phyloP scores from a whole-genome alignment of 2,113 vertebrate species.

The Boulengeromyrus knoepffleri region DNA sequence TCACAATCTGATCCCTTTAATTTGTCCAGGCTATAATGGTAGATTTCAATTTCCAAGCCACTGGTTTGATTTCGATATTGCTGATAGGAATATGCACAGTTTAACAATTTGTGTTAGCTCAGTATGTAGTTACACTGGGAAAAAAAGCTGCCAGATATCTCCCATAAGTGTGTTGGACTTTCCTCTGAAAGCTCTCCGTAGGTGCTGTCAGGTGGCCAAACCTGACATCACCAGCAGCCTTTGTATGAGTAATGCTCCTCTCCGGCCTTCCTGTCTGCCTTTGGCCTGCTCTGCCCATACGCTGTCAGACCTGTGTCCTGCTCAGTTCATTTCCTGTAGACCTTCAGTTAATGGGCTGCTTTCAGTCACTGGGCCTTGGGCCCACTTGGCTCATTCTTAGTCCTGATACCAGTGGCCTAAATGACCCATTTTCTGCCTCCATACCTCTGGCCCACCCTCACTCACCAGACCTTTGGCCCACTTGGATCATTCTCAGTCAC shows the following conservation, averaged over 20 bases:
- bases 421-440: not conserved
- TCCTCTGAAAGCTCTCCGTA: not conserved
- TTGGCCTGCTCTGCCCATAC: not conserved
- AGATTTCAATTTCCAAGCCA: not conserved
- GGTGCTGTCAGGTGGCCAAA: not conserved
- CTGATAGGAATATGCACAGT: not conserved
- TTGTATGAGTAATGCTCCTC: not conserved
- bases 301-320: not conserved
- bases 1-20: not conserved
- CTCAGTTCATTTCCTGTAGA: not conserved
- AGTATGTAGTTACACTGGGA: not conserved
- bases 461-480: not conserved
- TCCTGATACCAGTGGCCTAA: not conserved
- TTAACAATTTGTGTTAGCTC: not conserved
- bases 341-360: not conserved
- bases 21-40: not conserved
- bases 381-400: not conserved
- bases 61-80: not conserved
- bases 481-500: not conserved
- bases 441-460: not conserved
- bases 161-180: not conserved
- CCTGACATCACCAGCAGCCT: not conserved
- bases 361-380: not conserved
- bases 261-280: not conserved
- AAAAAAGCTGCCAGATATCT: not conserved